Conservation (phyloP, 2,888 invertebrate genomes). For the Arctia plantaginis region DNA sequence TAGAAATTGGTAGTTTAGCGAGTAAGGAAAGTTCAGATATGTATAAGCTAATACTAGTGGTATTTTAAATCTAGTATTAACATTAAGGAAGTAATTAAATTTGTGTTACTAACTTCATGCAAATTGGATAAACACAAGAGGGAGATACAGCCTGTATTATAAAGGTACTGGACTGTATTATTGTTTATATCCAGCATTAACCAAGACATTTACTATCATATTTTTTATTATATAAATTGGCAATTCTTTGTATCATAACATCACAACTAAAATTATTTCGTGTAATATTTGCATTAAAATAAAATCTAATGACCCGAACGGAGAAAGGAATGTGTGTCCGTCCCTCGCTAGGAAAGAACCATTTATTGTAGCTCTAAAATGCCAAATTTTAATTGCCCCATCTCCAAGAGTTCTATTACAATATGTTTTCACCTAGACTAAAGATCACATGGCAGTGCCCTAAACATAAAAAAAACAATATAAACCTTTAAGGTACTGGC, state of each 20-base stretch:
- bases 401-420: too few relatives aligned
- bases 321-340: too few relatives aligned
- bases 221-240: not conserved
- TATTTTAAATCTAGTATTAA: not conserved
- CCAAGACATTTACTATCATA: not conserved
- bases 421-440: too few relatives aligned
- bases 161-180: not conserved
- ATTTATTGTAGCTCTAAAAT: not conserved
- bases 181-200: not conserved
- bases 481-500: too few relatives aligned
- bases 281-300: not conserved
- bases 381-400: too few relatives aligned
- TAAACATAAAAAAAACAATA: too few relatives aligned
- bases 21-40: not conserved
- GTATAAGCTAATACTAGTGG: not conserved
- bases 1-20: too few relatives aligned
- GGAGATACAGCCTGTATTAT: not conserved
- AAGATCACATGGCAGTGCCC: too few relatives aligned
- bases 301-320: not conserved
- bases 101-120: not conserved
- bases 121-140: not conserved
- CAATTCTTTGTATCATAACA: not conserved
- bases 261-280: not conserved
- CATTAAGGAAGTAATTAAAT: not conserved
- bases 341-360: too few relatives aligned